Base-by-base conservation (phyloP, 2,797 vertebrate genomes). In the Tinamus major region DNA sequence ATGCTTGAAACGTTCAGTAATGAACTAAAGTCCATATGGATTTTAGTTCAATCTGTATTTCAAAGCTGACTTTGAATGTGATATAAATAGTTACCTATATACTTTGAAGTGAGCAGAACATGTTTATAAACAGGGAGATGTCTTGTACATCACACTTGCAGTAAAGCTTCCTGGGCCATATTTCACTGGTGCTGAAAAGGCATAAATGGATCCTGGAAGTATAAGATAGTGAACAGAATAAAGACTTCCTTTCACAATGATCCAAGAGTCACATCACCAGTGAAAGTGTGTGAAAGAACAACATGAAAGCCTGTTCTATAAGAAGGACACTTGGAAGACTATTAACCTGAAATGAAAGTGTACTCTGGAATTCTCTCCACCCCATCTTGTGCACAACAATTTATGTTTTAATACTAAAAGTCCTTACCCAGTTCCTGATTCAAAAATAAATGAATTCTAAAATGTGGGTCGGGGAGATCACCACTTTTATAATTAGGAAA, bases 61-160 rank as follows among this genome's bases (percentile, higher is more conserved):
- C n/a, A 85, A 59, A 64, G 24, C 9, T 13, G 5, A 46, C 56
- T 74, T 79, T 10, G 46, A 3, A 13, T 37, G 35, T 13, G 26
- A 51, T 14, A 51, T 29, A 41, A 79, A 56, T 19, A 41, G 7
- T 21, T 75, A 69, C 6, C 13, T 4, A 23, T 31, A 48, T 19
- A 64, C 7, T 27, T 70, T 75, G 20, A 17, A 9, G 48, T 33
- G 16, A 55, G 15, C 7, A 53, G 26, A 70, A 65, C 14, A 33
- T 49, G 21, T 6, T 42, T 37, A 31, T 5, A 51, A 88, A 14
- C 13, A 46, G 29, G 23, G 14, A 69, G 5, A 64, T 13, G 10
- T 42, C 13, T 21, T 35, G 2, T 20, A 27, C 4, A 0, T 42
- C 13, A 63, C 18, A 12, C 10, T 58, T 0, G 0, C 14, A 27